A percentile compares a stretch with the other conserved stretches of the same genome.
These are phyloP conservation scores for Perodicticus potto DNA, from an alignment of 2,797 vertebrate species.

Conservation along the genomic window DNA sequence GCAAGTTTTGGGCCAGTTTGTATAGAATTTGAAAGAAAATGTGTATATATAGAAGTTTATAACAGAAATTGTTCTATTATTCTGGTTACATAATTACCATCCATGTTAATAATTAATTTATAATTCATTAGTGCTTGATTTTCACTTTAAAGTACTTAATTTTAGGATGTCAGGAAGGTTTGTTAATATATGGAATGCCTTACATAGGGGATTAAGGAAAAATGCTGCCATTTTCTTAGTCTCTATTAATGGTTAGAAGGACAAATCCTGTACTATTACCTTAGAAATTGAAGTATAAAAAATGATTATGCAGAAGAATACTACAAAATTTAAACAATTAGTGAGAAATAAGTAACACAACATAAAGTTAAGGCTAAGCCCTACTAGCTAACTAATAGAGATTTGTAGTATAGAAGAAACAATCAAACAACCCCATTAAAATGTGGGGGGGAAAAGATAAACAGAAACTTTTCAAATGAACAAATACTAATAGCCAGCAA, in stretches of 20 bases:
- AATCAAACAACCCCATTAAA: too few relatives aligned
- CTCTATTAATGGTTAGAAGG: not conserved
- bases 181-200: not conserved
- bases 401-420: not conserved
- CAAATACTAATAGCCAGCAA: too few relatives aligned
- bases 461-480: too few relatives aligned
- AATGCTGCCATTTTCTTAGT: not conserved
- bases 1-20: not conserved
- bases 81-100: not conserved
- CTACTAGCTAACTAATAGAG: not conserved
- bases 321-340: slow-evolving; percentile 15
- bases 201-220: not conserved
- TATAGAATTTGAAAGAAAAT: not conserved
- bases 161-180: slow-evolving; percentile 10
- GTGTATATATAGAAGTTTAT: not conserved
- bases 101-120: not conserved
- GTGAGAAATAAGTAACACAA: not conserved
- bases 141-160: slow-evolving; percentile 18
- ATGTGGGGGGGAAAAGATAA: too few relatives aligned
- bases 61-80: not conserved
- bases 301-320: not conserved
- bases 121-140: slow-evolving; percentile 6
- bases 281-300: not conserved
- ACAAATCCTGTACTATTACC: not conserved
- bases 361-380: not conserved